Evolutionary conservation across 2,113 vertebrate species (phyloP), one percentile per base, ranked within the genome.

Genomic region (Dolichotis patagonum): DNA sequence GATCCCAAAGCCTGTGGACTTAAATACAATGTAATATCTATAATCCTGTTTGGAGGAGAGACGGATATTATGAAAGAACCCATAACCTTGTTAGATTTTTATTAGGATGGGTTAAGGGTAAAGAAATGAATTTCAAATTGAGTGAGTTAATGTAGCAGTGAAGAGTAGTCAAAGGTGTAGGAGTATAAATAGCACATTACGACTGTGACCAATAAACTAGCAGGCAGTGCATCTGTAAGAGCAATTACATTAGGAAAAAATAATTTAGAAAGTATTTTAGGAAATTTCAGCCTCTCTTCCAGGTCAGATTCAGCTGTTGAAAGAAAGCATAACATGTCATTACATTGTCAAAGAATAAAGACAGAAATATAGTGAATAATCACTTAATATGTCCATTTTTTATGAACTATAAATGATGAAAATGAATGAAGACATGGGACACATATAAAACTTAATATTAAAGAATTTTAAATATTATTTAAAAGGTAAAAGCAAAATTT

Each of bases 81-180:
- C 65, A 91, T 75, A 96, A 95, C 56, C 91, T 89, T 52, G 24
- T 97, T 65, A 95, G 32, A 89, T 84, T 97, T 97, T 91, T 89
- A 95, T 97, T 87, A 91, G 95, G 19, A 77, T 12, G 56, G 91
- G 69, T 93, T 95, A 93, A 97, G 80, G 49, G 63, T 90, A 95
- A 97, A 71, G 52, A 97, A 96, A 97, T 93, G 49, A 85, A 77
- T 87, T 97, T 97, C 97, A 96, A 97, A 96, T 91, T 52, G 62
- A 83, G 52, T 90, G 24, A 97, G 90, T 97, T 97, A 97, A 97
- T 97, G 87, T 95, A 91, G 86, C 96, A 91, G 28, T 35, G 80
- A 97, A 97, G 38, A 43, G 69, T 93, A 97, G 91, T 93, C 89
- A 97, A 77, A 35, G 65, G 84, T 69, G n/a, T 35, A 62, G 41